phyloP scores from a whole-genome alignment of 2,888 invertebrate species.

The Amphipyra tragopoginis region DNA sequence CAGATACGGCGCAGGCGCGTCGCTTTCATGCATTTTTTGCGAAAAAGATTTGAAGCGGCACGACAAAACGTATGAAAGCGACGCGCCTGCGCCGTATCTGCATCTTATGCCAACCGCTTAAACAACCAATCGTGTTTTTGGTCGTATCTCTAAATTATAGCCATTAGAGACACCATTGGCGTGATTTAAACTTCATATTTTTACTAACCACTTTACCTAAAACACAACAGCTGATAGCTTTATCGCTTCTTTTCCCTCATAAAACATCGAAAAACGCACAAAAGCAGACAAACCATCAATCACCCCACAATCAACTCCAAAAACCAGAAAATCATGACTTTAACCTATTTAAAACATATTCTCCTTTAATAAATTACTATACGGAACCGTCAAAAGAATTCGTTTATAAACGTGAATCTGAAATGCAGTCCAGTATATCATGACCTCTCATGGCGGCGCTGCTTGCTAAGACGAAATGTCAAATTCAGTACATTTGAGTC shows the following conservation, averaged over 20 bases:
- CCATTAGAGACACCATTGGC: no score
- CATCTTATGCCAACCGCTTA: no score
- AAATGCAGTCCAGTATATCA: slow-evolving; percentile 21
- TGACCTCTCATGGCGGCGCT: not conserved
- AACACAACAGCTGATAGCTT: not conserved
- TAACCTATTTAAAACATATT: slow-evolving; percentile 41
- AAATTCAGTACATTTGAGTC: not conserved
- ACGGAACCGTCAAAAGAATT: slow-evolving; percentile 48
- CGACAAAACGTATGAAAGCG: no score
- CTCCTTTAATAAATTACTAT: slow-evolving; percentile 45
- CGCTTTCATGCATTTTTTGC: no score
- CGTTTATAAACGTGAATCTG: slow-evolving; percentile 16
- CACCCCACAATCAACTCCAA: slow-evolving; percentile 12
- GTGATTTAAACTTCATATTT: no score
- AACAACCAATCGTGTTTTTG: no score
- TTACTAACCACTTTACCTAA: no score
- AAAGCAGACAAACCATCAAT: slow-evolving; percentile 28
- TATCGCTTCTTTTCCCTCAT: not conserved
- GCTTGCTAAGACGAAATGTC: slow-evolving; percentile 2
- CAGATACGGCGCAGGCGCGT: no score
- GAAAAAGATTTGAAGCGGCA: no score
- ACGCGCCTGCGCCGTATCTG: no score
- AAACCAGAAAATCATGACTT: slow-evolving; percentile 16
- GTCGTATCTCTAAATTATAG: no score
- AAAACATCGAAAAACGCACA: slow-evolving; percentile 7